Conservation (phyloP, 2,797 vertebrate genomes). For the Esox lucius region DNA sequence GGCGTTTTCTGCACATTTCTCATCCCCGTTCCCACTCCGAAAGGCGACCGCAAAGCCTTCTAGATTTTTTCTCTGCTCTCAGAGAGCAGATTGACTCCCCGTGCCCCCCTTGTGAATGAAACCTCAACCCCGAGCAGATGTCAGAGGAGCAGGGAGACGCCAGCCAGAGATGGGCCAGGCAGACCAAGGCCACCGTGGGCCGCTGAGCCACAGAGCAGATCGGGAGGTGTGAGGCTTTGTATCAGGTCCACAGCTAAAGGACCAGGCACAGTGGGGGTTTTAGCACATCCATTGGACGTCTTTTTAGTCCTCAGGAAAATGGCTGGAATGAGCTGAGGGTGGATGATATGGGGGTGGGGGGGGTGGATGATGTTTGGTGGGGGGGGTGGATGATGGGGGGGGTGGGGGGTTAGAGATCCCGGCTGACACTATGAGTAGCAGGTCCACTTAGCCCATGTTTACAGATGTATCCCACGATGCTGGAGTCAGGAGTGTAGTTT, state of each 20-base stretch:
- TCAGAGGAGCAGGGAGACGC: conserved; percentile 44
- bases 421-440: neutral
- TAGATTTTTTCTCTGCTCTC: conserved; percentile 16
- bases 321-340: conserved; percentile 33
- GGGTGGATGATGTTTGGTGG: too few relatives aligned
- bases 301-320: conserved; percentile 46
- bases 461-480: conserved; percentile 53
- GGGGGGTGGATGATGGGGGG: conserved; percentile 34
- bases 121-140: conserved; percentile 66
- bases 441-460: conserved; percentile 46
- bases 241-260: conserved; percentile 52
- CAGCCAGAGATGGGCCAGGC: conserved; percentile 43
- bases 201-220: conserved; percentile 40
- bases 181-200: conserved; percentile 3
- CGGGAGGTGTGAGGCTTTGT: conserved; percentile 42
- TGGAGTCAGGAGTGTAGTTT: conserved; percentile 25
- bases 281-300: conserved; percentile 55
- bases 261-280: conserved; percentile 54
- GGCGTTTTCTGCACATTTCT: conserved; percentile 43
- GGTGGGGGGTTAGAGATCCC: neutral
- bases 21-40: conserved; percentile 15
- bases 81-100: conserved; percentile 63
- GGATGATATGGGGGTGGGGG: conserved; percentile 33
- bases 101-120: conserved; percentile 59
- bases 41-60: neutral